Conservation (phyloP, 1,140 invertebrate species). For the Oppia nitens region DNA sequence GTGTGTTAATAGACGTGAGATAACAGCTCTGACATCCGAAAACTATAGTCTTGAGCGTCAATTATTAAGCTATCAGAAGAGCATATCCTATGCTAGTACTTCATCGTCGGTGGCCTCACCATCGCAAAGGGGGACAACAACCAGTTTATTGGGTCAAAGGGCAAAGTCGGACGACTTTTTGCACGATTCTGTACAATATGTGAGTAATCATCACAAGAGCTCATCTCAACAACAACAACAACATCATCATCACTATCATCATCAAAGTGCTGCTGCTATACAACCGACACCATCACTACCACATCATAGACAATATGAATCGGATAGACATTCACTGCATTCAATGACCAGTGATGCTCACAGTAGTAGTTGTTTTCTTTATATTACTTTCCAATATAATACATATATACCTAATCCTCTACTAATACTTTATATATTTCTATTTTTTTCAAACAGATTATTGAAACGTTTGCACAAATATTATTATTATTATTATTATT, state of each 20-base stretch:
- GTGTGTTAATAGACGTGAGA: constrained; percentile 46
- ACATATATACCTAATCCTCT: too few species aligned
- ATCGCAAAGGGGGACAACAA: background rate
- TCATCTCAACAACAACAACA: background rate
- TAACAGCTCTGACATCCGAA: constrained; percentile 60
- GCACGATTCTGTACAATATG: background rate
- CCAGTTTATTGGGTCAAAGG: background rate
- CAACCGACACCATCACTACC: too few species aligned
- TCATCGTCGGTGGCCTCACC: background rate
- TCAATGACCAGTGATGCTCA: too few species aligned
- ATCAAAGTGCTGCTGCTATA: too few species aligned
- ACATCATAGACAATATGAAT: too few species aligned
- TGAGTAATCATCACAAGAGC: background rate
- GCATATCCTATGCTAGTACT: constrained; percentile 47
- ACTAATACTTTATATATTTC: too few species aligned
- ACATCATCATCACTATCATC: background rate
- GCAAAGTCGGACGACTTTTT: background rate
- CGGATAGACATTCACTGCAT: too few species aligned
- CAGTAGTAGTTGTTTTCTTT: too few species aligned
- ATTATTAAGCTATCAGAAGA: constrained; percentile 69
- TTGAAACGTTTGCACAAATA: too few species aligned
- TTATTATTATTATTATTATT: too few species aligned
- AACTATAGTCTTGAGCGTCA: constrained; percentile 70
- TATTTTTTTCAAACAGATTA: too few species aligned
- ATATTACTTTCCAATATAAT: too few species aligned